A percentile compares a stretch with the other conserved stretches of the same genome.
Evolutionary conservation across 92 coral and sea anemone genomes (phyloP).

Genomic region (Siderastrea siderea): DNA sequence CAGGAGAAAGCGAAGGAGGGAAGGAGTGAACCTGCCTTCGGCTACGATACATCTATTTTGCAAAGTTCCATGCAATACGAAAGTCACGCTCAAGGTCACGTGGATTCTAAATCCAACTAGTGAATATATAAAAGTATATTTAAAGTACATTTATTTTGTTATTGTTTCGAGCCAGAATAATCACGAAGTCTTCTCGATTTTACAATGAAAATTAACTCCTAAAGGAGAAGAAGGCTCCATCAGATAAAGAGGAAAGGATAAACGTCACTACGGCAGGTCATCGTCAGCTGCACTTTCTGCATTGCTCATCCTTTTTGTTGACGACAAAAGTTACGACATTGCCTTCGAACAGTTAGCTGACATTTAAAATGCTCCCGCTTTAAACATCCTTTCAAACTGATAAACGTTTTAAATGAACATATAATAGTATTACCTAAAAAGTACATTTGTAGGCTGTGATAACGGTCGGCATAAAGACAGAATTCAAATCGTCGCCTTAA

Average conservation of each 20-base stretch:
- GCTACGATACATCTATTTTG: constrained; percentile 9
- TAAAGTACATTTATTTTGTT: background rate
- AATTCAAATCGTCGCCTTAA: constrained; percentile 14
- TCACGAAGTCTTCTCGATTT: constrained; percentile 2
- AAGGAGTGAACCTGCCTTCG: constrained; percentile 10
- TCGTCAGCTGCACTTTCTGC: constrained; percentile 18
- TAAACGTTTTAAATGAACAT: constrained; percentile 7
- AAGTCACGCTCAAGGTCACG: constrained; percentile 7
- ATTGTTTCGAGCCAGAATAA: constrained; percentile 4
- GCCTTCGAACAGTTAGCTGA: constrained; percentile 14
- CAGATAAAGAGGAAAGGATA: constrained; percentile 9
- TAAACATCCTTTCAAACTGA: constrained; percentile 3
- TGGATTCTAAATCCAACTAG: constrained; percentile 7
- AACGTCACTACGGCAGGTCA: constrained; percentile 15
- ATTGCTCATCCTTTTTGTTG: constrained; percentile 1
- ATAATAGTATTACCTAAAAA: constrained; percentile 4
- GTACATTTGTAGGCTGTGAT: constrained; percentile 4
- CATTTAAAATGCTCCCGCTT: constrained; percentile 7
- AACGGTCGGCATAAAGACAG: constrained; percentile 10
- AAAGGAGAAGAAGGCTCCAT: constrained; percentile 1
- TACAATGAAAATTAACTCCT: no score
- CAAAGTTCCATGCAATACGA: background rate
- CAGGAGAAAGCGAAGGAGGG: constrained; percentile 17
- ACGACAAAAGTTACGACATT: background rate
- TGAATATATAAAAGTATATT: constrained; percentile 1